Conservation (phyloP, 2,888 invertebrate genomes). For the Hypselothyrea guttata region DNA sequence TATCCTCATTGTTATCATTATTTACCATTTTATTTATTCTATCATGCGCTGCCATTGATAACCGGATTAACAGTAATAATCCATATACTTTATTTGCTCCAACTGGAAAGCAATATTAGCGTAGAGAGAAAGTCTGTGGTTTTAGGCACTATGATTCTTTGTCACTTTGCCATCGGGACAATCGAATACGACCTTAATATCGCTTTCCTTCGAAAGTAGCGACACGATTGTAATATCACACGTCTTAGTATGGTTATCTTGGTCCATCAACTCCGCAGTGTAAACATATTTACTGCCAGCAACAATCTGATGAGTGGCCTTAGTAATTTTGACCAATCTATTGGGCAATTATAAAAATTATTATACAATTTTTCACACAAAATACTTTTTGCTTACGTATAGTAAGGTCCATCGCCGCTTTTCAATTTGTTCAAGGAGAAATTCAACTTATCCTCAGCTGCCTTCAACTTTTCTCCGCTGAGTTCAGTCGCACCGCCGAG, state of each 20-base stretch:
- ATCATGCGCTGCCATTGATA: too few relatives aligned
- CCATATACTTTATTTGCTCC: constrained; percentile 12
- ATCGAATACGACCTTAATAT: constrained; percentile 49
- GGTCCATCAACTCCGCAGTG: constrained; percentile 49
- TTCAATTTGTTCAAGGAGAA: constrained; percentile 32
- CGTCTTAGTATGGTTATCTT: constrained; percentile 30
- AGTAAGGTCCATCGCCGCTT: constrained; percentile 47
- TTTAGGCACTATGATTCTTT: constrained; percentile 32
- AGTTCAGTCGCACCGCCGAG: constrained; percentile 32
- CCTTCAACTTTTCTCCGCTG: constrained; percentile 25
- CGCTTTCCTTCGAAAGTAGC: constrained; percentile 51
- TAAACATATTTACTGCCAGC: constrained; percentile 39
- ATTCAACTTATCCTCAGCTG: constrained; percentile 26
- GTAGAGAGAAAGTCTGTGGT: neutral
- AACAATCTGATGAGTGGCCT: constrained; percentile 54
- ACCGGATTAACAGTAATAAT: too few relatives aligned
- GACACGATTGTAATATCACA: constrained; percentile 47
- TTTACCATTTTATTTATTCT: too few relatives aligned
- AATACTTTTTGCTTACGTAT: constrained; percentile 32
- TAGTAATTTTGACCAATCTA: constrained; percentile 57
- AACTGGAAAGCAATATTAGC: neutral
- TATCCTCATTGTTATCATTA: too few relatives aligned
- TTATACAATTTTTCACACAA: neutral
- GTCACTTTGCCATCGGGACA: constrained; percentile 44
- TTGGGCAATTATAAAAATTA: neutral